Evolutionary conservation across 2,888 invertebrate genomes (phyloP), one percentile per base, ranked within the genome.

Genomic region (Ptilodon capucinus): DNA sequence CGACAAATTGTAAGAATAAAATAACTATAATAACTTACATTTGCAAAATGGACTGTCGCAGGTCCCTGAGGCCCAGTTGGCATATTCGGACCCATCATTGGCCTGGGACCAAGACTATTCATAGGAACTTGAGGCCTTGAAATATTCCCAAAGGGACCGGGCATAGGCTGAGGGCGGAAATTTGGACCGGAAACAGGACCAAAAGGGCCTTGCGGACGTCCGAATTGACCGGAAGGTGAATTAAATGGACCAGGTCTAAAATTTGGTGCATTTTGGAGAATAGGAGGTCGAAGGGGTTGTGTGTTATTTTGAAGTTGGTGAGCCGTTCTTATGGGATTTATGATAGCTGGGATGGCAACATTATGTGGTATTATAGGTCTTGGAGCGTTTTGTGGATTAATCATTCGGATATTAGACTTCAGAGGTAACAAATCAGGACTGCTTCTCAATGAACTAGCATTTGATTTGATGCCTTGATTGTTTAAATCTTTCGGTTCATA

Each of bases 21-120:
- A 19, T 30, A 11, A 17, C 6, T 34, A 34, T 59, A n/a, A n/a
- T n/a, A n/a, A 77, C 80, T 78, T 39, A 79, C 80, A 57, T 77
- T 77, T 25, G 60, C 57, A 40, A 79, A 59, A 36, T 64, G 67
- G n/a, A 80, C 56, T 11, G 44, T 38, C 56, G 67, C 11, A 60
- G 62, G 48, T 57, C 66, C 46, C 54, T 51, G 4, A 52, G 46
- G 49, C 21, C 14, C 34, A 30, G 17, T 23, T 5, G 23, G 45
- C 14, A 21, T 17, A 18, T 42, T 47, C 4, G 54, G 53, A 0
- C 56, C 50, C 4, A 28, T 21, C 45, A 44, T 30, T 17, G 57
- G 53, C 9, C 35, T 16, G 3, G 35, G 35, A 36, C 23, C 47
- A 18, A 11, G 23, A 42, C 23, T 32, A 36, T 11, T 44, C 28